Evolutionary conservation across 2,888 invertebrate genomes (phyloP), one percentile per base, ranked within the genome.

Genomic region (Mantis religiosa): DNA sequence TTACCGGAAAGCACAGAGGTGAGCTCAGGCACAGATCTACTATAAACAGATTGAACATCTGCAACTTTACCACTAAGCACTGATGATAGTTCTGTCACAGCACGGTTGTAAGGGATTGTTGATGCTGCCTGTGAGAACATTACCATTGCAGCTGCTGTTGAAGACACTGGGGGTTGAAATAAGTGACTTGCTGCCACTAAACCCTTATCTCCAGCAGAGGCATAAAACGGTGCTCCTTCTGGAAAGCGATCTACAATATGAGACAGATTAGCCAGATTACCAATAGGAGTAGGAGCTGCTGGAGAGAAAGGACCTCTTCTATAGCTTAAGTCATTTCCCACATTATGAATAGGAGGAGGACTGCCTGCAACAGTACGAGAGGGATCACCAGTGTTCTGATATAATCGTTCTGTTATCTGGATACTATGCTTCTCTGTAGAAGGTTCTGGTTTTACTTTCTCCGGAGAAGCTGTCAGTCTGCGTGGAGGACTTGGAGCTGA

Each of bases 211-310:
- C 87, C 87, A 82, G 82, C 54, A 81, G 86, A 81, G 25, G 87
- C 14, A 71, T 82, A 87, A 28, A 87, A 87, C 6, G 87, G 87
- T 27, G 87, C 34, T 91, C 95, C 95, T 86, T 95, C 95, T 2
- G 93, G 92, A 91, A 94, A 95, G 84, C 95, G 92, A 91, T 95
- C 95, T 85, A 95, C 93, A 92, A 95, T 95, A 92, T 95, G 95
- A 25, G 95, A 94, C 89, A 95, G 93, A 92, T 94, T 95, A 8
- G 95, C 94, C 89, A 95, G 92, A 92, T 94, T 95, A 83, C 95
- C 92, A 87, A 94, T 92, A 20, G 94, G 91, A 1, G 94, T 92
- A 90, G 94, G 92, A 87, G 89, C 15, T 85, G 84, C 85, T 27
- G 90, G 88, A 28, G 90, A 88, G 84, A 89, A 90, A 15, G 89